These are phyloP conservation scores for Brachymystax lenok DNA, from an alignment of 2,797 vertebrate genomes.

Conservation along the genomic window DNA sequence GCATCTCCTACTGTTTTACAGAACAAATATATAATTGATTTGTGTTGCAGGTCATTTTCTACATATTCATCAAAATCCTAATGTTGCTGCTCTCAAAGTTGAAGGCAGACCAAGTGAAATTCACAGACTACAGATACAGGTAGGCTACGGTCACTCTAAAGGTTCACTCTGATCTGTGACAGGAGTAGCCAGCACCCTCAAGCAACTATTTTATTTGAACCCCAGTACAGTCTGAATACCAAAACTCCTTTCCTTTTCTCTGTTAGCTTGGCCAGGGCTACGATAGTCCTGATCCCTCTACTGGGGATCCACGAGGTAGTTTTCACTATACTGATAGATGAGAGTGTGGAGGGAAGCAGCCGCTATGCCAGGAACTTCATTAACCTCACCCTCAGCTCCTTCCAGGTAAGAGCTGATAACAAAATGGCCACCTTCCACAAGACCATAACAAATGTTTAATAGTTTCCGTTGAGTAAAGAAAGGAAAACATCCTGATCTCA, in stretches of 20 bases:
- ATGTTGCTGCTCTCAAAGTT: slow-evolving; percentile 92
- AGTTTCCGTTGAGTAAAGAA: too few relatives aligned
- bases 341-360: slow-evolving; percentile 82
- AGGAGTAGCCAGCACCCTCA: background rate
- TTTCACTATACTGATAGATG: slow-evolving; percentile 87
- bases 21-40: background rate
- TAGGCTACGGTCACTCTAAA: slow-evolving; percentile 45
- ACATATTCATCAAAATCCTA: slow-evolving; percentile 92
- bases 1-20: background rate
- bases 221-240: background rate
- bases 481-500: background rate
- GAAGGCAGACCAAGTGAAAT: slow-evolving; percentile 90
- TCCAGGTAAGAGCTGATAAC: slow-evolving; percentile 80
- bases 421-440: background rate
- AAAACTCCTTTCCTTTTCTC: background rate
- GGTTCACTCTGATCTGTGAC: too few relatives aligned
- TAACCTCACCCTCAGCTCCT: slow-evolving; percentile 89
- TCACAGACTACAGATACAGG: slow-evolving; percentile 96
- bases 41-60: slow-evolving; percentile 85
- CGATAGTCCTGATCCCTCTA: slow-evolving; percentile 89
- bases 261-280: slow-evolving; percentile 88
- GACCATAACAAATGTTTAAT: background rate
- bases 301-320: slow-evolving; percentile 92
- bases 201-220: background rate
- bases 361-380: slow-evolving; percentile 84